Base-by-base conservation (phyloP, 2,888 invertebrate species). In the Actias luna region DNA sequence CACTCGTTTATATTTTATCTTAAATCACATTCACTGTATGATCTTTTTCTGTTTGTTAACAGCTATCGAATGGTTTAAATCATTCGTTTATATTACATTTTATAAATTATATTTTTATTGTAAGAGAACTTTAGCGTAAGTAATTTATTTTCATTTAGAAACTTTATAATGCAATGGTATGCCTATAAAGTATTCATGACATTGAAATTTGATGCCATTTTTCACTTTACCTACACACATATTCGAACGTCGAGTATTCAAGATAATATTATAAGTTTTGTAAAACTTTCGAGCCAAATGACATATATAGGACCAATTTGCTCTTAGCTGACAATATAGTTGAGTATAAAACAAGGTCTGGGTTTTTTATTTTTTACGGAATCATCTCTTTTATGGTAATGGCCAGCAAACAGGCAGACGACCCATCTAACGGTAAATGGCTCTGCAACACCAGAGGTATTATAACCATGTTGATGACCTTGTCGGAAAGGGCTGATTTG, bases 1-100 rank as follows among this genome's bases (percentile, higher is more conserved):
- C 55, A 39, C 18, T 29, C 18, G 18, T 61, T 35, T 8, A 55
- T 50, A 36, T n/a, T 29, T 50, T 60, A 52, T 35, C 12, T 50
- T 10, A 59, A 58, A 59, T 59, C 29, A 27, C 29, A 22, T 14
- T n/a, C 10, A 18, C 18, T 39, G 16, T 16, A 1, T 1, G 36
- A n/a, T 33, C 8, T 39, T 39, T 16, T 16, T 39, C 18, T 42
- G 4, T 42, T 42, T 42, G 1, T 18, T 42, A 18, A 18, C 18
- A 42, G 3, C 0, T 18, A 42, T 4, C 18, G 42, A 0, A 18
- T 42, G 4, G 5, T 42, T 42, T 18, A 42, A 7, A 42, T 5
- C n/a, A 42, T 18, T 42, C 18, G 42, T 18, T 42, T 5, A n/a
- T 18, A 18, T n/a, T 42, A 42, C 5, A 42, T 42, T 18, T 42